A percentile compares a stretch with the other conserved stretches of the same genome.
Evolutionary conservation across 1,140 invertebrate species (phyloP).

Genomic region (Bombyx mandarina): DNA sequence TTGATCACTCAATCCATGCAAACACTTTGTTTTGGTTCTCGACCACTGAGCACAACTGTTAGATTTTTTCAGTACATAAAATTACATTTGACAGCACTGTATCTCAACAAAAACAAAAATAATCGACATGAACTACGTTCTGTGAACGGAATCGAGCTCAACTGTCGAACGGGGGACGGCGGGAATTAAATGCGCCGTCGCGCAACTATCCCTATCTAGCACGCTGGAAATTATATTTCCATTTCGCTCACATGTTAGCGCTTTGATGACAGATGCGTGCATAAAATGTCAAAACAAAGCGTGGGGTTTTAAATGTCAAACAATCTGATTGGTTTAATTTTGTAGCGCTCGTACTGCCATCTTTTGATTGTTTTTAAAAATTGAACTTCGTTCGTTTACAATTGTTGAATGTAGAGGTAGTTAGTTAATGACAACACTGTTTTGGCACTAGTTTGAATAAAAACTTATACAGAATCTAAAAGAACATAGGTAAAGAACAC

Average conservation of each 20-base stretch:
- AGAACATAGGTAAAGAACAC: no score
- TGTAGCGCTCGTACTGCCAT: conserved; percentile 30
- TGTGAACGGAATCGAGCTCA: conserved; percentile 53
- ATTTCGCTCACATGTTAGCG: conserved; percentile 34
- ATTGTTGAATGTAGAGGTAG: no score
- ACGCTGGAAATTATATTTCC: conserved; percentile 12
- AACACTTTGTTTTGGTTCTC: conserved; percentile 30
- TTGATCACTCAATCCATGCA: conserved; percentile 55
- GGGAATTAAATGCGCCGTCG: conserved; percentile 65
- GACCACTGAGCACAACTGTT: conserved; percentile 29
- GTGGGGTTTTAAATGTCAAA: conserved; percentile 62
- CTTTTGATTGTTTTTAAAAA: conserved; percentile 16
- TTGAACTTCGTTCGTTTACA: neutral
- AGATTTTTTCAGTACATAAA: conserved; percentile 19
- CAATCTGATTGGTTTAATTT: conserved; percentile 11
- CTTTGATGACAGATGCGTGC: conserved; percentile 47
- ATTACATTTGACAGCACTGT: conserved; percentile 29
- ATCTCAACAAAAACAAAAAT: conserved; percentile 38
- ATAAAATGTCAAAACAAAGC: conserved; percentile 64
- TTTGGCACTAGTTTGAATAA: no score
- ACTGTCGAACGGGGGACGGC: conserved; percentile 55
- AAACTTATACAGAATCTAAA: no score
- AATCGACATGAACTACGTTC: conserved; percentile 34
- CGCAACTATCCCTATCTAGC: conserved; percentile 36
- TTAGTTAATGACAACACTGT: no score